Percentiles rank a stretch among this genome's conserved stretches.
phyloP scores from a whole-genome alignment of 2,888 invertebrate genomes.

The Notocelia uddmanniana region DNA sequence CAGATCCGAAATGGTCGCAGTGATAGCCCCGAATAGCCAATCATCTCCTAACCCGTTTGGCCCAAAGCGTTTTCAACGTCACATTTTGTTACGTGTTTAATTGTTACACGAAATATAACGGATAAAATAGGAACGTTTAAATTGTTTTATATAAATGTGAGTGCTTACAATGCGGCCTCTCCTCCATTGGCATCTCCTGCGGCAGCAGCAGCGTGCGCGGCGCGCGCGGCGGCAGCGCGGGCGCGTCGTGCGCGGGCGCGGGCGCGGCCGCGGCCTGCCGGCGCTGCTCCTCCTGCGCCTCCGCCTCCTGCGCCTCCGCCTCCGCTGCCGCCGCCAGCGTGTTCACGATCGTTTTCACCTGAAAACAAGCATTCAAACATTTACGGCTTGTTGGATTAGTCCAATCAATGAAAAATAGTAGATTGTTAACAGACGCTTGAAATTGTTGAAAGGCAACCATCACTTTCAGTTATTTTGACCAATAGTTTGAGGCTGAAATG shows the following conservation, averaged over 20 bases:
- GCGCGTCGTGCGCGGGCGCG: slow-evolving; percentile 70
- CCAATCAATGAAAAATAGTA: not conserved
- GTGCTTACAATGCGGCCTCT: slow-evolving; percentile 92
- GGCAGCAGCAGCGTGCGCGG: slow-evolving; percentile 86
- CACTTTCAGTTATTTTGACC: no score
- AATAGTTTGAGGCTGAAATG: no score
- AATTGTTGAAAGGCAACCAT: no score
- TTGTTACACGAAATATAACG: no score
- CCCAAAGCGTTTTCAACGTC: no score
- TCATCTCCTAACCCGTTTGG: no score
- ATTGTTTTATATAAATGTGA: not conserved
- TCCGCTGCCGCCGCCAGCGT: slow-evolving; percentile 72
- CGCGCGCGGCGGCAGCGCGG: slow-evolving; percentile 77
- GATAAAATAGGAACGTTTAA: not conserved
- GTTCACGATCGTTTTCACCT: slow-evolving; percentile 82
- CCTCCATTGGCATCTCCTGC: slow-evolving; percentile 86
- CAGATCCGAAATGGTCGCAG: no score
- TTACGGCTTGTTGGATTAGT: not conserved
- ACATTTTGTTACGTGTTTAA: no score
- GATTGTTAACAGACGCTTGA: no score
- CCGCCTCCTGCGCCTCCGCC: slow-evolving; percentile 66
- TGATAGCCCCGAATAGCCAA: no score
- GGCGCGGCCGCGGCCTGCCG: slow-evolving; percentile 63
- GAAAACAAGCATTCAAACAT: slow-evolving; percentile 11
- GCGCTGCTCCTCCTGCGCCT: slow-evolving; percentile 63